phyloP scores from a whole-genome alignment of 1,140 invertebrate species.

The Drosophila carrolli region DNA sequence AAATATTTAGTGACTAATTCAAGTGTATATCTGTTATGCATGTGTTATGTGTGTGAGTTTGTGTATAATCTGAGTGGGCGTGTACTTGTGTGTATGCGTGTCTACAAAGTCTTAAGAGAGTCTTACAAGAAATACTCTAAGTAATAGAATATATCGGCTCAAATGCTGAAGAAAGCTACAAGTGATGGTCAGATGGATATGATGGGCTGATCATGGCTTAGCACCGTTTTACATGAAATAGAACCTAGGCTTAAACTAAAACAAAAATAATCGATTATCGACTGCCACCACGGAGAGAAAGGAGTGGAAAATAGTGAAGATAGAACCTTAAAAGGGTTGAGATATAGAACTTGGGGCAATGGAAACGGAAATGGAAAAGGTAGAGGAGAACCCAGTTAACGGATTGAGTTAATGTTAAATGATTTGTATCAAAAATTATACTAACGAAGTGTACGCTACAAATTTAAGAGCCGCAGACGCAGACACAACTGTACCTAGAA shows the following conservation, averaged over 20 bases:
- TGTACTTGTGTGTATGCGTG: slow-evolving; percentile 24
- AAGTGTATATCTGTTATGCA: slow-evolving; percentile 46
- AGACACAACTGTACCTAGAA: slow-evolving; percentile 44
- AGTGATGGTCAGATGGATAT: slow-evolving; percentile 11
- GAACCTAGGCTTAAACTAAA: slow-evolving; percentile 72
- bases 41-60: slow-evolving; percentile 23
- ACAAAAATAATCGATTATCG: slow-evolving; percentile 50
- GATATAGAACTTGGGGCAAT: neutral
- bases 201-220: slow-evolving; percentile 46
- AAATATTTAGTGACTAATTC: slow-evolving; percentile 83
- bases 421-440: slow-evolving; percentile 63
- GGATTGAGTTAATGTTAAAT: slow-evolving; percentile 59
- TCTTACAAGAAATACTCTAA: slow-evolving; percentile 53
- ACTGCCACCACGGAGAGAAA: slow-evolving; percentile 57
- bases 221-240: slow-evolving; percentile 64
- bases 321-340: neutral
- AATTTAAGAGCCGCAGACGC: slow-evolving; percentile 54
- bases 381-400: slow-evolving; percentile 57
- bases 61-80: slow-evolving; percentile 8
- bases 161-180: slow-evolving; percentile 35
- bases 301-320: neutral
- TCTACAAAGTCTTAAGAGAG: slow-evolving; percentile 54
- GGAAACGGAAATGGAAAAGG: neutral
- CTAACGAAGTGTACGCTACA: slow-evolving; percentile 61
- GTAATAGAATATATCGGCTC: slow-evolving; percentile 41